These are phyloP conservation scores for Drosophila pachea DNA, from an alignment of 1,140 invertebrate species.

Conservation along the genomic window DNA sequence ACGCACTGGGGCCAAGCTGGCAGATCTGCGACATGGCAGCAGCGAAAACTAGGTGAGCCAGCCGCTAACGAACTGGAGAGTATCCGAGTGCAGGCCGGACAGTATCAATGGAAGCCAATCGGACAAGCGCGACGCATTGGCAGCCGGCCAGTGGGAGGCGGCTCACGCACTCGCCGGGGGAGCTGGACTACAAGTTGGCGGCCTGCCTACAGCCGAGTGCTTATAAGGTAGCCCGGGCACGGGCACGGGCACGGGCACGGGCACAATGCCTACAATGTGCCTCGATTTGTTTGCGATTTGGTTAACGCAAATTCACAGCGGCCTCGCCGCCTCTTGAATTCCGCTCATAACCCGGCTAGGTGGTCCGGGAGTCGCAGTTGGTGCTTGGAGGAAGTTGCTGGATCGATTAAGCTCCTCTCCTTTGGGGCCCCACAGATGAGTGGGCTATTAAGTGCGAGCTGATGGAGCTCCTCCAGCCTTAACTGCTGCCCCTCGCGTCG, in stretches of 20 bases:
- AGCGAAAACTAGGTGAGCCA: conserved; percentile 66
- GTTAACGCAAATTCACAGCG: conserved; percentile 62
- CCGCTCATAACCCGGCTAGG: conserved; percentile 37
- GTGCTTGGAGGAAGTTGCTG: conserved; percentile 9
- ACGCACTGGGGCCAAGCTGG: conserved; percentile 34
- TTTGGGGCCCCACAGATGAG: conserved; percentile 22
- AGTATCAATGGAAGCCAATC: conserved; percentile 68
- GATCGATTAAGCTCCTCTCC: neutral
- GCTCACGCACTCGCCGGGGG: conserved; percentile 47
- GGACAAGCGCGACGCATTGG: conserved; percentile 70
- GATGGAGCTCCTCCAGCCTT: conserved; percentile 23
- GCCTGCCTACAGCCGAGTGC: conserved; percentile 32
- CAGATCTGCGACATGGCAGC: conserved; percentile 41
- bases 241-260: too few relatives aligned
- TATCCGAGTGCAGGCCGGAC: conserved; percentile 24
- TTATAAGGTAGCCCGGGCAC: conserved; percentile 52
- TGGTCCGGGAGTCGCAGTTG: conserved; percentile 41
- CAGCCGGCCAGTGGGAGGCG: conserved; percentile 59
- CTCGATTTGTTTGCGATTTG: conserved; percentile 71
- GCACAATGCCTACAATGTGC: conserved; percentile 53
- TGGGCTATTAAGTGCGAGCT: conserved; percentile 45
- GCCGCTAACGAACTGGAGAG: conserved; percentile 40
- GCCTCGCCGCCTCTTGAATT: conserved; percentile 22
- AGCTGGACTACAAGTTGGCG: neutral
- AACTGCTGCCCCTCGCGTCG: too few relatives aligned